These are phyloP conservation scores for Silurus lanzhouensis DNA, from an alignment of 2,797 vertebrate genomes.

Conservation along the genomic window DNA sequence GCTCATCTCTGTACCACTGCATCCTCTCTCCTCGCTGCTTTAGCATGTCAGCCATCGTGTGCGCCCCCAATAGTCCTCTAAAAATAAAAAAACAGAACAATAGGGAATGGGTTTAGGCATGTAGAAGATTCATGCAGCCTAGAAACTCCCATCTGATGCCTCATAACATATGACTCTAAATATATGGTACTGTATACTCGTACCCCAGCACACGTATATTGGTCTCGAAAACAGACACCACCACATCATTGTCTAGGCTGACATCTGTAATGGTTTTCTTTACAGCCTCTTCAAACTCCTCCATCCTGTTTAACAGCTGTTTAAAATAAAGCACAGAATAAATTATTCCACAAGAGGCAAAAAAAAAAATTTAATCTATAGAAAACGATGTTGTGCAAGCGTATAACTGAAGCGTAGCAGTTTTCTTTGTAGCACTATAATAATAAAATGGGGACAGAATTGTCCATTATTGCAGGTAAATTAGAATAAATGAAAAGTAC, in stretches of 20 bases:
- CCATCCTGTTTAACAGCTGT: constrained; percentile 80
- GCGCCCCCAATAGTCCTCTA: constrained; percentile 80
- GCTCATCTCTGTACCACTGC: constrained; percentile 81
- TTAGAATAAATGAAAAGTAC: constrained; percentile 47
- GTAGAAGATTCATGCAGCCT: neutral
- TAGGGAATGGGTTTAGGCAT: neutral
- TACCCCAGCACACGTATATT: constrained; percentile 85
- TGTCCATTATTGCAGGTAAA: neutral
- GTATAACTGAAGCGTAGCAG: neutral
- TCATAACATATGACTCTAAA: neutral
- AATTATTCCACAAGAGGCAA: too few species aligned
- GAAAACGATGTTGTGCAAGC: too few species aligned
- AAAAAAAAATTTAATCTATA: neutral
- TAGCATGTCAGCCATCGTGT: constrained; percentile 80
- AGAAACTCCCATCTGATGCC: neutral
- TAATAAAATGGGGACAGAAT: neutral
- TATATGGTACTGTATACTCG: neutral
- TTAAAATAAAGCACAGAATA: constrained; percentile 14
- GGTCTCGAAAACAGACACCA: constrained; percentile 85
- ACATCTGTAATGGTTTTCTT: constrained; percentile 74
- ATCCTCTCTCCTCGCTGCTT: constrained; percentile 73
- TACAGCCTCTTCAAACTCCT: constrained; percentile 83
- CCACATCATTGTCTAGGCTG: constrained; percentile 80
- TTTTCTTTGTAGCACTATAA: neutral
- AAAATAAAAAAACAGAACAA: neutral